A percentile compares a stretch with the other conserved stretches of the same genome.
Conservation (phyloP, 2,888 invertebrate species). For the Troglohyphantes excavatus region DNA sequence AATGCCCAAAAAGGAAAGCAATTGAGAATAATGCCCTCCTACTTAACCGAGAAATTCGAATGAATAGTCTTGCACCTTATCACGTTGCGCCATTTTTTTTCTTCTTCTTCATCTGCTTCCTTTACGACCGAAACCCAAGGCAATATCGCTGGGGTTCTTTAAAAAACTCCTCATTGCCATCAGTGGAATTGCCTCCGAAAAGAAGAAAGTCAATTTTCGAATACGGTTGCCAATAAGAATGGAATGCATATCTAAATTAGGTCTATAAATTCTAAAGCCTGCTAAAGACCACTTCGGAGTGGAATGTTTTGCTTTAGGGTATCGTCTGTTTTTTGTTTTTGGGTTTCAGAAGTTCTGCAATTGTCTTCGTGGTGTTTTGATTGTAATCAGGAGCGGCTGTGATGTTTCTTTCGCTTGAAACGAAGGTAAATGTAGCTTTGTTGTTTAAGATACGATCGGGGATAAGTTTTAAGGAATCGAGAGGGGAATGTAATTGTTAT, state of each 20-base stretch:
- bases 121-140: background rate
- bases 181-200: background rate
- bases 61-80: conserved; percentile 27
- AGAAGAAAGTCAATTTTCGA: background rate
- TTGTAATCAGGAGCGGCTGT: background rate
- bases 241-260: conserved; percentile 9
- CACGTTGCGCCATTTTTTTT: background rate
- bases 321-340: background rate
- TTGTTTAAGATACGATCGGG: too few relatives aligned
- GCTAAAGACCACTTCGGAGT: background rate
- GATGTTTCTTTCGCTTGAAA: background rate
- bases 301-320: background rate
- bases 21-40: conserved; percentile 12
- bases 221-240: conserved; percentile 8
- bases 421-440: too few relatives aligned
- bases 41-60: conserved; percentile 24
- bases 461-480: too few relatives aligned
- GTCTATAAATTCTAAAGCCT: background rate
- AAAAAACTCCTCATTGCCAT: background rate
- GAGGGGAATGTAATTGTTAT: too few relatives aligned
- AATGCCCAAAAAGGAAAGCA: background rate
- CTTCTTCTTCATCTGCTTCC: background rate
- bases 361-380: background rate
- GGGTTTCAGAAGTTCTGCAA: background rate
- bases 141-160: background rate